Evolutionary conservation across 2,797 vertebrate species (phyloP).

Genomic region (Onychomys torridus): DNA sequence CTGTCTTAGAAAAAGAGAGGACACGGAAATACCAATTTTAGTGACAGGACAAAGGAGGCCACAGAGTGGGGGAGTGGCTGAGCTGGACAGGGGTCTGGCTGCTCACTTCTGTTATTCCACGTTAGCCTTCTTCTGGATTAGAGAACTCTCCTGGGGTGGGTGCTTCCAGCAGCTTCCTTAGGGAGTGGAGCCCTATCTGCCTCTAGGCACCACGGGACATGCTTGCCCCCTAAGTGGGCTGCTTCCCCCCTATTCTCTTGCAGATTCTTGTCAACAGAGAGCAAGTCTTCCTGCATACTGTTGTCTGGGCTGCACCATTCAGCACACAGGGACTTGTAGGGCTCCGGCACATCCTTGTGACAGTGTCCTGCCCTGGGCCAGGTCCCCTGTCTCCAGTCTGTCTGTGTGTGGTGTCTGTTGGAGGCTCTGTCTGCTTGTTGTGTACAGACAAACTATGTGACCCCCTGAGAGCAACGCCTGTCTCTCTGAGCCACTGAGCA

Average conservation of each 20-base stretch:
- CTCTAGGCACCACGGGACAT: background rate
- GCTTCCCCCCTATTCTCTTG: background rate
- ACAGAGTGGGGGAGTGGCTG: background rate
- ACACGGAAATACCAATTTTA: background rate
- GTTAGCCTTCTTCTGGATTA: background rate
- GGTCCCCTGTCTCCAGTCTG: constrained; percentile 24
- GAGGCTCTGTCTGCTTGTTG: constrained; percentile 52
- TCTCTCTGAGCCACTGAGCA: constrained; percentile 36
- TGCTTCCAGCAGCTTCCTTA: background rate
- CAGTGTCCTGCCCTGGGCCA: background rate
- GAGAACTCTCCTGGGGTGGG: too few species aligned
- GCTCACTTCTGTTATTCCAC: background rate
- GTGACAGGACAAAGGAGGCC: background rate
- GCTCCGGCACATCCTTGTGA: background rate
- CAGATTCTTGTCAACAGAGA: background rate
- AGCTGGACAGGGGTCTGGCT: background rate
- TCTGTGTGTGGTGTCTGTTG: constrained; percentile 69
- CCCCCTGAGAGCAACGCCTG: constrained; percentile 64
- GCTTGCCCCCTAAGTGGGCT: background rate
- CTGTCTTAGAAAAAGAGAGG: background rate
- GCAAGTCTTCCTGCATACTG: background rate
- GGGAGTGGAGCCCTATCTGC: background rate
- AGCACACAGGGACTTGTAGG: background rate
- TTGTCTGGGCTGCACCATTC: background rate
- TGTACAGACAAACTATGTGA: constrained; percentile 77